phyloP scores from a whole-genome alignment of 1,140 invertebrate species.

The Aphidius ervi region DNA sequence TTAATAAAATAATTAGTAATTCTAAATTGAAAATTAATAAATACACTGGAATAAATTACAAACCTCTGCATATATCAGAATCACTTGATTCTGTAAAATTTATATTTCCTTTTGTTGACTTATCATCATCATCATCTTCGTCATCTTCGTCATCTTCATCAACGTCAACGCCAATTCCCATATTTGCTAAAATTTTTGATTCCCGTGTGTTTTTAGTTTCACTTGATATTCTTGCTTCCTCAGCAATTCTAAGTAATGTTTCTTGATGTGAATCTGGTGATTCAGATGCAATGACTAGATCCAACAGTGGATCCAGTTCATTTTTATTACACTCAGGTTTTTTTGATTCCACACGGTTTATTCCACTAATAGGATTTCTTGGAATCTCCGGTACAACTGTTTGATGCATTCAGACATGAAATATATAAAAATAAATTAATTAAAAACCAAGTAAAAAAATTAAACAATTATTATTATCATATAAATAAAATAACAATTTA shows the following conservation, averaged over 20 bases:
- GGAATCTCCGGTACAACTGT: background rate
- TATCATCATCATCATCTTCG: too few species aligned
- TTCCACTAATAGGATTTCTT: conserved; percentile 13
- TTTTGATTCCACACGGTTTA: conserved; percentile 6
- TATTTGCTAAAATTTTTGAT: conserved; percentile 38
- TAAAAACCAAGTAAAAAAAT: too few species aligned
- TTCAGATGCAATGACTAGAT: conserved; percentile 48
- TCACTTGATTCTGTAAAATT: too few species aligned
- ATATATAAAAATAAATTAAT: background rate
- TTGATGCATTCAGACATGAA: too few species aligned
- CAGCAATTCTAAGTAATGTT: conserved; percentile 40
- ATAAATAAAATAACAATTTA: too few species aligned
- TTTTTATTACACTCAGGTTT: conserved; percentile 1
- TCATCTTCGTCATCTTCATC: too few species aligned
- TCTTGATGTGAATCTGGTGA: conserved; percentile 41
- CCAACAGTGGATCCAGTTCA: conserved; percentile 44
- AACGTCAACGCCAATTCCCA: conserved; percentile 20
- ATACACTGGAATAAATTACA: too few species aligned
- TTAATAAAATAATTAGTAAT: too few species aligned
- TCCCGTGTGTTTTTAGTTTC: conserved; percentile 36
- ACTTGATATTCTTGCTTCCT: conserved; percentile 29
- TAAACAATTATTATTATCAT: too few species aligned
- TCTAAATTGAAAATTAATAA: too few species aligned
- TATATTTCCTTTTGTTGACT: too few species aligned
- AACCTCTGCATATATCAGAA: too few species aligned